Evolutionary conservation across 2,888 invertebrate species (phyloP).

Genomic region (Amphipyra tragopoginis): DNA sequence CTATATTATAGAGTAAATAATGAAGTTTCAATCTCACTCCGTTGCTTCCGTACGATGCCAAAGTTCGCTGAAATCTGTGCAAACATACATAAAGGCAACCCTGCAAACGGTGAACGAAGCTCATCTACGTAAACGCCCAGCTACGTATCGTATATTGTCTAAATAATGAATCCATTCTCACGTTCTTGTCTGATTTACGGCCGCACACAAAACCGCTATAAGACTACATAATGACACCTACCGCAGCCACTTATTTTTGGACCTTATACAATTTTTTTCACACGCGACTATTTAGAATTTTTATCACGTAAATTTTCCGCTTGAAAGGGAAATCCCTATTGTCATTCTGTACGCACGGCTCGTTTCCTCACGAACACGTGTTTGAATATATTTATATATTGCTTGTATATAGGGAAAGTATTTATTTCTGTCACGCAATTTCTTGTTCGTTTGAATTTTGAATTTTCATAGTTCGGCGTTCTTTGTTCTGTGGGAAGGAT

Average conservation of each 20-base stretch:
- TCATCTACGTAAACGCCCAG: conserved; percentile 63
- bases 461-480: conserved; percentile 75
- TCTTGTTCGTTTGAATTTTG: conserved; percentile 76
- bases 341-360: conserved; percentile 83
- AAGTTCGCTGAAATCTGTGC: conserved; percentile 39
- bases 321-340: conserved; percentile 89
- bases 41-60: conserved; percentile 23
- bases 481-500: conserved; percentile 61
- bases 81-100: conserved; percentile 46
- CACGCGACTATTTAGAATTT: conserved; percentile 87
- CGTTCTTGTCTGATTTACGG: conserved; percentile 85
- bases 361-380: conserved; percentile 88
- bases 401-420: conserved; percentile 75
- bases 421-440: conserved; percentile 88
- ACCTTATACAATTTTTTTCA: conserved; percentile 86
- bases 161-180: conserved; percentile 86
- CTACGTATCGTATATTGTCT: conserved; percentile 74
- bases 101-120: conserved; percentile 46
- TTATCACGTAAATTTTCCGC: conserved; percentile 89
- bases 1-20: background rate
- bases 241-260: conserved; percentile 87
- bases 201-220: conserved; percentile 79
- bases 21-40: conserved; percentile 23
- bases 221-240: conserved; percentile 87
- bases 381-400: conserved; percentile 78